These are phyloP conservation scores for Xestobium rufovillosum DNA, from an alignment of 2,888 invertebrate genomes.

Conservation along the genomic window DNA sequence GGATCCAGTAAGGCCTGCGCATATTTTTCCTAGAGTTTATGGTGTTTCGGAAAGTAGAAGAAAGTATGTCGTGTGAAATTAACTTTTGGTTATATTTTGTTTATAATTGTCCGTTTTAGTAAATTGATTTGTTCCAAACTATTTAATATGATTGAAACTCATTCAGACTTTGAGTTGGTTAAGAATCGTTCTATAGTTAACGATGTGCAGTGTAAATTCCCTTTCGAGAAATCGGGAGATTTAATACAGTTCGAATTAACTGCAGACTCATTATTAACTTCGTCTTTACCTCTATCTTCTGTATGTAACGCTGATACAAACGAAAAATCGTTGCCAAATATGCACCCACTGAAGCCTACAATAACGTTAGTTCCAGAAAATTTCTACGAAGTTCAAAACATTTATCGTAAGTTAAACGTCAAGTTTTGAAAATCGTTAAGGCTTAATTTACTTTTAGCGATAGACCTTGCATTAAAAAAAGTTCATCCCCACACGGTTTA, in stretches of 20 bases:
- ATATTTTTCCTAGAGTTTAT: slow-evolving; percentile 61
- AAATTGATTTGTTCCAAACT: slow-evolving; percentile 57
- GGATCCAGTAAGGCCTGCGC: slow-evolving; percentile 62
- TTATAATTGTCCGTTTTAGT: slow-evolving; percentile 40
- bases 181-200: slow-evolving; percentile 52
- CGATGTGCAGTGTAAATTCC: slow-evolving; percentile 50
- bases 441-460: slow-evolving; percentile 43
- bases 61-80: slow-evolving; percentile 49
- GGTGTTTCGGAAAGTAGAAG: slow-evolving; percentile 66
- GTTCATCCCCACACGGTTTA: slow-evolving; percentile 71
- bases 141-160: slow-evolving; percentile 60
- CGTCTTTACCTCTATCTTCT: slow-evolving; percentile 54
- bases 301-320: slow-evolving; percentile 45
- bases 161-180: slow-evolving; percentile 48
- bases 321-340: slow-evolving; percentile 55
- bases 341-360: slow-evolving; percentile 68
- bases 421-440: slow-evolving; percentile 1
- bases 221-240: slow-evolving; percentile 54
- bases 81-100: slow-evolving; percentile 5
- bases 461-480: slow-evolving; percentile 43
- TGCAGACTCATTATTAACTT: slow-evolving; percentile 60
- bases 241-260: slow-evolving; percentile 57
- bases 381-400: slow-evolving; percentile 55
- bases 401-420: slow-evolving; percentile 59
- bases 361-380: slow-evolving; percentile 58